phyloP scores from a whole-genome alignment of 2,888 invertebrate genomes.

The Trisateles emortualis region DNA sequence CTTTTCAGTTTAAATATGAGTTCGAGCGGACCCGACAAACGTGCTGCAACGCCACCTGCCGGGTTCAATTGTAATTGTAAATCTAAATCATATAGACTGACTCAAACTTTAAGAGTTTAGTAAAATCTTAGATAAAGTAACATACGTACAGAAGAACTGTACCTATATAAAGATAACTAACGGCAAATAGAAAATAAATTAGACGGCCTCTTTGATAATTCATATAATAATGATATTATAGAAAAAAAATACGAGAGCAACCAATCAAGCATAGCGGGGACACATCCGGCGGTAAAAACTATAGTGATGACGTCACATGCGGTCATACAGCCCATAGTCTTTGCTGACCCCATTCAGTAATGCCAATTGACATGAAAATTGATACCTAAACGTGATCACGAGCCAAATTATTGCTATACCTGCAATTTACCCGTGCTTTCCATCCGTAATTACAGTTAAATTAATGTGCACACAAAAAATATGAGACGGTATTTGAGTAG shows the following conservation, averaged over 20 bases:
- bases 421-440: slow-evolving; percentile 32
- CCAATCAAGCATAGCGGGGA: slow-evolving; percentile 61
- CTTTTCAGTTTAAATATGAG: too few species aligned
- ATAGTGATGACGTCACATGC: slow-evolving; percentile 29
- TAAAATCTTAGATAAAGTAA: too few species aligned
- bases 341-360: slow-evolving; percentile 25
- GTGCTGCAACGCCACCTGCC: too few species aligned
- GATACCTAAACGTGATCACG: slow-evolving; percentile 49
- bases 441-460: slow-evolving; percentile 26
- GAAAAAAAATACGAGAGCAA: slow-evolving; percentile 51
- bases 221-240: slow-evolving; percentile 69
- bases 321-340: slow-evolving; percentile 1
- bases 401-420: slow-evolving; percentile 45
- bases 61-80: too few species aligned
- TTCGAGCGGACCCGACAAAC: too few species aligned
- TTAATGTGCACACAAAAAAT: slow-evolving; percentile 22
- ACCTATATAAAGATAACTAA: too few species aligned
- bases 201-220: slow-evolving; percentile 70
- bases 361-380: slow-evolving; percentile 51
- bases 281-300: slow-evolving; percentile 59
- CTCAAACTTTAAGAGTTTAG: too few species aligned
- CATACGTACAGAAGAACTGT: too few species aligned
- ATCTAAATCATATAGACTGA: too few species aligned
- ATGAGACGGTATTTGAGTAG: neutral
- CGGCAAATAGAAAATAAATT: slow-evolving; percentile 75